phyloP scores from a whole-genome alignment of 2,797 vertebrate genomes.

The Pseudomugil tenellus region DNA sequence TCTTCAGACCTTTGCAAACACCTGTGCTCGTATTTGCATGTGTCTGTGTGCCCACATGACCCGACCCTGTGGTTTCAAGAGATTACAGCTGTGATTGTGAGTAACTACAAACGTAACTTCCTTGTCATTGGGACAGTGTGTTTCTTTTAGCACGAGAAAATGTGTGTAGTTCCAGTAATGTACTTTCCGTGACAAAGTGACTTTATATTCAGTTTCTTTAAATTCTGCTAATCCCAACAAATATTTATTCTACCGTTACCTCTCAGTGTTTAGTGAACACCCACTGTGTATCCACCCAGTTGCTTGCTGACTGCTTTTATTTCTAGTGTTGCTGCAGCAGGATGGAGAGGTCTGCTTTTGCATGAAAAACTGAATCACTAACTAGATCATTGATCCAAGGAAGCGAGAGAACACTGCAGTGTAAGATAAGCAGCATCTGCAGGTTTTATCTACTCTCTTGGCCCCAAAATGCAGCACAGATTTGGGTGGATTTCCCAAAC shows the following conservation, averaged over 20 bases:
- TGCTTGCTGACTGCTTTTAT: constrained; percentile 20
- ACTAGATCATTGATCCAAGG: constrained; percentile 65
- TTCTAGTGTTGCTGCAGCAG: constrained; percentile 34
- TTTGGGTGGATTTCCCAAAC: constrained; percentile 10
- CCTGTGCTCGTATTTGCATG: constrained; percentile 29
- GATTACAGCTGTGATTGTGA: constrained; percentile 37
- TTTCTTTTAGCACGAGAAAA: constrained; percentile 52
- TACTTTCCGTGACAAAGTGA: not conserved
- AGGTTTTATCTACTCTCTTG: constrained; percentile 17
- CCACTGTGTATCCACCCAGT: not conserved
- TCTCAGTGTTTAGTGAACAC: constrained; percentile 26
- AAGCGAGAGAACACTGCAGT: constrained; percentile 40
- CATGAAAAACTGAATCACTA: constrained; percentile 55
- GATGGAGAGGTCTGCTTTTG: constrained; percentile 36
- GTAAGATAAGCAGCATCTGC: constrained; percentile 61
- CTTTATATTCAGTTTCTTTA: constrained; percentile 7
- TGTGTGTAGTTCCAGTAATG: constrained; percentile 6
- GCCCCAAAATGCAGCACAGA: constrained; percentile 1
- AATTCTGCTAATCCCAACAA: constrained; percentile 13
- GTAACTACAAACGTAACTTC: constrained; percentile 40
- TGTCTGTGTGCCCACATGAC: constrained; percentile 4
- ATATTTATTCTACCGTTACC: constrained; percentile 17
- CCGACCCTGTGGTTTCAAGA: constrained; percentile 21
- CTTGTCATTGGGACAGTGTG: constrained; percentile 14
- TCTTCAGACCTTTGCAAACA: constrained; percentile 21